Percentiles rank a stretch among this genome's conserved stretches.
phyloP scores from a whole-genome alignment of 2,888 invertebrate species.

The Chrysolina americana region DNA sequence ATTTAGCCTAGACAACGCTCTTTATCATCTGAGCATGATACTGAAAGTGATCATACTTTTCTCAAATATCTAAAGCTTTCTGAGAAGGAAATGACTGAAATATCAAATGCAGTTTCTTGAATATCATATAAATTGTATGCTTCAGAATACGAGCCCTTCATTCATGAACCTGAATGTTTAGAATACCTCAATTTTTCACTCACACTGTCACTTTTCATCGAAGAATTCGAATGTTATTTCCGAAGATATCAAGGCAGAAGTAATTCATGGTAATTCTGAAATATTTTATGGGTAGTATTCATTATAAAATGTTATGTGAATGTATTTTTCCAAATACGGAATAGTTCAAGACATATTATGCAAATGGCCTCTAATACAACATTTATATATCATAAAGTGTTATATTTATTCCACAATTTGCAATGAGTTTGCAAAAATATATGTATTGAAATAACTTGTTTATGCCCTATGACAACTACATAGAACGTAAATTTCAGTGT shows the following conservation, averaged over 20 bases:
- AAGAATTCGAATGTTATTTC: background rate
- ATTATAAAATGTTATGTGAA: conserved; percentile 15
- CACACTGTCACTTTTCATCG: background rate
- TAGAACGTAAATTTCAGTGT: conserved; percentile 1
- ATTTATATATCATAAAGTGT: conserved; percentile 46
- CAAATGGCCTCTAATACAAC: conserved; percentile 43
- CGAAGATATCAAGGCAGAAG: background rate
- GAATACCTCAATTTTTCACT: no score
- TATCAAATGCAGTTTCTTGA: no score
- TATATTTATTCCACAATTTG: conserved; percentile 45
- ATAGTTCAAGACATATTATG: conserved; percentile 44
- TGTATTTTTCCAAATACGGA: conserved; percentile 30
- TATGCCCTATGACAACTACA: conserved; percentile 25
- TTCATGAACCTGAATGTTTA: no score
- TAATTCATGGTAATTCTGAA: background rate
- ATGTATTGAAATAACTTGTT: conserved; percentile 43
- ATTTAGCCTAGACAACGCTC: no score
- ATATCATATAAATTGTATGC: no score
- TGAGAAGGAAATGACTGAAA: no score
- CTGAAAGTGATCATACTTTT: no score
- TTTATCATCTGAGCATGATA: no score
- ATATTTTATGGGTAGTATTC: background rate
- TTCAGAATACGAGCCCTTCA: no score
- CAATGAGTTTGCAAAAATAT: conserved; percentile 32
- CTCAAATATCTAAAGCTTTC: no score